Evolutionary conservation across 1,140 invertebrate species (phyloP), one percentile per base, ranked within the genome.

Genomic region (Drosophila subobscura): DNA sequence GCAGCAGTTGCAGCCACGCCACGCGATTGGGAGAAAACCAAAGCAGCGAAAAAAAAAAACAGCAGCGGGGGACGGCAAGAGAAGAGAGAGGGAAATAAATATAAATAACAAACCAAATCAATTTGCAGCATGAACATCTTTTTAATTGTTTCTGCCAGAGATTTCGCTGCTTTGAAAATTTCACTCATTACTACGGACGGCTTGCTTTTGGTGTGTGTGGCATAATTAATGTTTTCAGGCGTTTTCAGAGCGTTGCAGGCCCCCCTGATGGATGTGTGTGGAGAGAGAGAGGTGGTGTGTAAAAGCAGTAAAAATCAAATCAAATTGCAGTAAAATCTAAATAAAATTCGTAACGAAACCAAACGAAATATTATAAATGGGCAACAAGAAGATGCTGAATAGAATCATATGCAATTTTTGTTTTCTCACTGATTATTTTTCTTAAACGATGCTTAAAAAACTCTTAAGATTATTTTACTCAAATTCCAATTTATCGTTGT

Each of bases 351-450:
- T 60, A 56, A 45, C 50, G 40, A 78, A 73, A 59, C 54, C 37
- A 37, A 20, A 68, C 42, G 65, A 72, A 51, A 29, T 45, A 71
- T 59, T 42, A 50, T 40, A 59, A 60, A 79, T 60, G 76, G 71
- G 68, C 67, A 83, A 80, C 81, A 80, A 86, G 56, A 77, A 77
- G 77, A 85, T 85, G 81, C 81, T 85, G 81, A 85, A 74, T 86
- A 86, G 71, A 84, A 83, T 72, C 76, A 81, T 85, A 86, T 85
- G 81, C 81, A 85, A 85, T 85, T 85, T 85, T 85, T 85, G 80
- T 77, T 66, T 66, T 57, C 56, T 74, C 52, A 72, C 54, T 60
- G 54, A 79, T 73, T 67, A 56, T 72, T 66, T 66, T 72, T 68
- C 55, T 63, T 59, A 65, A 74, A 45, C 53, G 70, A 71, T 78